A percentile compares a stretch with the other conserved stretches of the same genome.
These are phyloP conservation scores for Zaprionus kolodkinae DNA, from an alignment of 1,140 invertebrate species.

Conservation along the genomic window DNA sequence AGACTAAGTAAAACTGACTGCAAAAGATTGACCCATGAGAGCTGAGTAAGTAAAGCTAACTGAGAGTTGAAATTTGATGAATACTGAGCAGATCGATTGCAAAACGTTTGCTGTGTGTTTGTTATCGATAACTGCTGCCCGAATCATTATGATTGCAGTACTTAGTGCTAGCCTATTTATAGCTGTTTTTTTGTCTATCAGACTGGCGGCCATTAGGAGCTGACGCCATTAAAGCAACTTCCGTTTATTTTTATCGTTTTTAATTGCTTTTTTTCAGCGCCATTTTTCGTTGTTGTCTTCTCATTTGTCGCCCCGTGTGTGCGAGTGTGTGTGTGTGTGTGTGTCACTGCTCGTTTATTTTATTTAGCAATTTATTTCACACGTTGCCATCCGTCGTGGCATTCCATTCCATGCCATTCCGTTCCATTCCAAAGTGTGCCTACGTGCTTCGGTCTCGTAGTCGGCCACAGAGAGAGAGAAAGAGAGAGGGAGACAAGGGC, in stretches of 20 bases:
- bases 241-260: conserved; percentile 80
- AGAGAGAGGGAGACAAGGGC: neutral
- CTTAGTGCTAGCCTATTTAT: neutral
- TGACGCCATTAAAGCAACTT: conserved; percentile 68
- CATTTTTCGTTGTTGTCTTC: conserved; percentile 50
- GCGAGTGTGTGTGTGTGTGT: neutral
- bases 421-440: conserved; percentile 11
- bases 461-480: neutral
- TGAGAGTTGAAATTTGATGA: no score
- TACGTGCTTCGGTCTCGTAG: conserved; percentile 18
- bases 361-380: conserved; percentile 82
- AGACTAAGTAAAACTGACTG: no score
- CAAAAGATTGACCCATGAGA: no score
- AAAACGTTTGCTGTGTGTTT: no score
- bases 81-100: no score
- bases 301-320: conserved; percentile 69
- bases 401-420: neutral
- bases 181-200: neutral
- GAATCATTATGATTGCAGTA: neutral
- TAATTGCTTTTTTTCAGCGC: conserved; percentile 70
- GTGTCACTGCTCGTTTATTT: conserved; percentile 70
- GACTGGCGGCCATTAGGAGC: conserved; percentile 53
- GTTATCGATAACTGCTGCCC: no score
- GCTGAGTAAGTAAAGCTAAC: no score
- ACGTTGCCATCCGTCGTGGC: conserved; percentile 46